phyloP scores from a whole-genome alignment of 1,140 invertebrate species.

The Apis cerana region DNA sequence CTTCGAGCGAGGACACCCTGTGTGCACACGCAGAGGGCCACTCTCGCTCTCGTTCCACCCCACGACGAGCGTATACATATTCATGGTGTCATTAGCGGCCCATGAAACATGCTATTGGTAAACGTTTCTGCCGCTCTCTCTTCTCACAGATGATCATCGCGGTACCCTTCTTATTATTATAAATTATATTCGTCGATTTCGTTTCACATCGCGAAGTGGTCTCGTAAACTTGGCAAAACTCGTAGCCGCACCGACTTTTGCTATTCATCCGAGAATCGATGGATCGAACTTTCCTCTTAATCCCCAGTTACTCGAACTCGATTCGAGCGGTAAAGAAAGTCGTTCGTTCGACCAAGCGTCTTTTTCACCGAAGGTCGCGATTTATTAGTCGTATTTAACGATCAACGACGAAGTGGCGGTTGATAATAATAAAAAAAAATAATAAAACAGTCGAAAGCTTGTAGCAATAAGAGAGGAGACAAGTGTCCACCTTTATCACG shows the following conservation, averaged over 20 bases:
- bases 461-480: slow-evolving; percentile 5
- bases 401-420: slow-evolving; percentile 14
- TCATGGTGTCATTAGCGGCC: slow-evolving; percentile 74
- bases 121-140: slow-evolving; percentile 66
- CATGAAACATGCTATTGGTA: slow-evolving; percentile 72
- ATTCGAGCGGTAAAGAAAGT: slow-evolving; percentile 32
- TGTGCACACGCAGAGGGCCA: slow-evolving; percentile 46
- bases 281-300: slow-evolving; percentile 58
- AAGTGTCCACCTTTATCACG: slow-evolving; percentile 14
- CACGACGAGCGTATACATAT: slow-evolving; percentile 68
- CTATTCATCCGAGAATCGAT: not conserved
- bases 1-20: slow-evolving; percentile 40
- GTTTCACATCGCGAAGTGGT: slow-evolving; percentile 62
- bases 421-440: slow-evolving; percentile 1
- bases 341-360: slow-evolving; percentile 35
- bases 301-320: slow-evolving; percentile 1
- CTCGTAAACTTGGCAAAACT: slow-evolving; percentile 48
- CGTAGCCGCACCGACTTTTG: not conserved
- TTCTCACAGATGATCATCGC: slow-evolving; percentile 56
- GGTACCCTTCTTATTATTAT: slow-evolving; percentile 52
- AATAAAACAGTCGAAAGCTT: not conserved
- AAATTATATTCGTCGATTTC: slow-evolving; percentile 59
- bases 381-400: slow-evolving; percentile 46
- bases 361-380: not conserved
- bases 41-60: slow-evolving; percentile 44